Percentiles rank a stretch among this genome's conserved stretches.
phyloP scores from a whole-genome alignment of 2,797 vertebrate species.

The Carapus acus region DNA sequence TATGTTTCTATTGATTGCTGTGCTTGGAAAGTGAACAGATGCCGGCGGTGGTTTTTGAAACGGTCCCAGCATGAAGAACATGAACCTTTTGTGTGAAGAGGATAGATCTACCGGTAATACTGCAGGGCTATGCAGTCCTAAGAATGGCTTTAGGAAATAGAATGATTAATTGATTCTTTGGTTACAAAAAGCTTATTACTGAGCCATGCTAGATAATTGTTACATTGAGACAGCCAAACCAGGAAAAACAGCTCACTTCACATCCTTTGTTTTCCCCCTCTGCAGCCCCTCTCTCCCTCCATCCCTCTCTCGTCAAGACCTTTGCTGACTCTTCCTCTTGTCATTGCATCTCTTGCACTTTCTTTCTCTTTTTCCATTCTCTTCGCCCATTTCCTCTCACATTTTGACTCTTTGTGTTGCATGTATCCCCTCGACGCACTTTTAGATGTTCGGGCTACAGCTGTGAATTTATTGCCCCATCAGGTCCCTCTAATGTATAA shows the following conservation, averaged over 20 bases:
- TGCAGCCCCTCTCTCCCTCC: constrained; percentile 19
- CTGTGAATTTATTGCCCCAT: constrained; percentile 77
- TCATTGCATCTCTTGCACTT: constrained; percentile 14
- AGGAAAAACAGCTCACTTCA: constrained; percentile 25
- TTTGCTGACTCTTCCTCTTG: constrained; percentile 15
- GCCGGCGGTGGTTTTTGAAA: constrained; percentile 52
- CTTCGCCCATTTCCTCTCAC: constrained; percentile 19
- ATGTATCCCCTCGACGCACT: constrained; percentile 50
- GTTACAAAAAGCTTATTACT: constrained; percentile 53
- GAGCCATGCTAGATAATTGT: constrained; percentile 55
- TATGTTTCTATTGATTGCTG: constrained; percentile 67
- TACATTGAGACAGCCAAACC: constrained; percentile 35
- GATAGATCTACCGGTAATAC: constrained; percentile 50
- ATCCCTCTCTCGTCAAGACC: constrained; percentile 24
- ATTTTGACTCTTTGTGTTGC: constrained; percentile 36
- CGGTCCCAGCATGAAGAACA: constrained; percentile 52
- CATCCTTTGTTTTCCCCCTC: constrained; percentile 1
- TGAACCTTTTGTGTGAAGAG: constrained; percentile 54
- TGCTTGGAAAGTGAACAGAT: constrained; percentile 60
- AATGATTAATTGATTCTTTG: constrained; percentile 48
- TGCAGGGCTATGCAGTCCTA: constrained; percentile 32
- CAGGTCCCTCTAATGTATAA: constrained; percentile 75
- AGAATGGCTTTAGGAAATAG: constrained; percentile 52
- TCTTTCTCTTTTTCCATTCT: background rate
- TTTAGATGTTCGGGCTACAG: constrained; percentile 52